phyloP scores from a whole-genome alignment of 2,797 vertebrate genomes.

The Brotogeris chrysoptera region DNA sequence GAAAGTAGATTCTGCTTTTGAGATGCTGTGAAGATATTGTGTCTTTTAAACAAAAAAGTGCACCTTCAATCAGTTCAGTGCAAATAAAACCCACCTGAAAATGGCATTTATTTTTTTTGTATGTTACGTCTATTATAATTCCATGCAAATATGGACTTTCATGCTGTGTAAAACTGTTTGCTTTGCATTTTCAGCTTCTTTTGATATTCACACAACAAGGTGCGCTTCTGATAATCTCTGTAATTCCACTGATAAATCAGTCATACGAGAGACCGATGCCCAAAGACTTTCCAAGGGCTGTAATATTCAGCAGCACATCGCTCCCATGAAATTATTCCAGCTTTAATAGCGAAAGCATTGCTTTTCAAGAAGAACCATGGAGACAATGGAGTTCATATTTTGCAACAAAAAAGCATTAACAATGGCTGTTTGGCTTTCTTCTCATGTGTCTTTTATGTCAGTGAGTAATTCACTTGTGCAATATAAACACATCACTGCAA shows the following conservation, averaged over 20 bases:
- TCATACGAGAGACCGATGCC: not conserved
- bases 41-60: not conserved
- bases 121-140: not conserved
- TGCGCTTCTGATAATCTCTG: not conserved
- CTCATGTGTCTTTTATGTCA: not conserved
- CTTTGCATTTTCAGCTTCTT: not conserved
- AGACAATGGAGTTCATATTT: not conserved
- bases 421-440: not conserved
- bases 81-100: not conserved
- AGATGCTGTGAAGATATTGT: not conserved
- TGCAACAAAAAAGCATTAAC: not conserved
- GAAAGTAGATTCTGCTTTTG: not conserved
- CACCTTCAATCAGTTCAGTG: not conserved
- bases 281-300: not conserved
- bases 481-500: not conserved
- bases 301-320: not conserved
- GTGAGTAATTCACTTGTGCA: not conserved
- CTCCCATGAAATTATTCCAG: not conserved
- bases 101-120: not conserved
- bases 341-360: not conserved
- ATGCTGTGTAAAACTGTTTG: not conserved
- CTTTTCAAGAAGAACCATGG: not conserved
- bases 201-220: not conserved
- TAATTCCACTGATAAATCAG: not conserved
- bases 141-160: not conserved